Conservation (phyloP, 2,888 invertebrate species). For the Leucania comma region DNA sequence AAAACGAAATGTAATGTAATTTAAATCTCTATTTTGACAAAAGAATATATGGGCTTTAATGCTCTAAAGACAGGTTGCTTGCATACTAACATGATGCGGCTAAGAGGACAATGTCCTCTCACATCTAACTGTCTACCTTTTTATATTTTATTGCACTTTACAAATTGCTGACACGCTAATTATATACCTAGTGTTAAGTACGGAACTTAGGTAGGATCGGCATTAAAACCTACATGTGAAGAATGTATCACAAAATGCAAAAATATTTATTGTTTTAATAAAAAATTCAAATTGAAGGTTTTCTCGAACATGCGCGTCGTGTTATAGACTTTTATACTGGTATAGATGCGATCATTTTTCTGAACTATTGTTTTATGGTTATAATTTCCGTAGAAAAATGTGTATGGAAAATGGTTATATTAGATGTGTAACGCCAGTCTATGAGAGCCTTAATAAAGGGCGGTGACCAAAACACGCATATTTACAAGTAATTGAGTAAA, state of each 20-base stretch:
- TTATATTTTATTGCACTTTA: neutral
- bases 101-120: slow-evolving; percentile 23
- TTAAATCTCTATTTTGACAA: slow-evolving; percentile 3
- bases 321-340: too few relatives aligned
- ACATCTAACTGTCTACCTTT: slow-evolving; percentile 2
- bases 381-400: neutral
- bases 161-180: neutral
- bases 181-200: neutral
- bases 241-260: slow-evolving; percentile 6
- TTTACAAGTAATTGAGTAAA: slow-evolving; percentile 9
- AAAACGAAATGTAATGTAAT: slow-evolving; percentile 2
- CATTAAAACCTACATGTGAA: slow-evolving; percentile 1
- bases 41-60: neutral
- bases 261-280: neutral
- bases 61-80: slow-evolving; percentile 16
- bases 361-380: too few relatives aligned
- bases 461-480: slow-evolving; percentile 3
- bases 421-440: neutral
- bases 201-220: neutral
- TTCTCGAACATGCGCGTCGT: too few relatives aligned
- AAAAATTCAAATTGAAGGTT: neutral
- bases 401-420: neutral
- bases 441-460: neutral
- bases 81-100: slow-evolving; percentile 8
- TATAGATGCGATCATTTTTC: too few relatives aligned